Conservation (phyloP, 2,888 invertebrate species). For the Agrochola macilenta region DNA sequence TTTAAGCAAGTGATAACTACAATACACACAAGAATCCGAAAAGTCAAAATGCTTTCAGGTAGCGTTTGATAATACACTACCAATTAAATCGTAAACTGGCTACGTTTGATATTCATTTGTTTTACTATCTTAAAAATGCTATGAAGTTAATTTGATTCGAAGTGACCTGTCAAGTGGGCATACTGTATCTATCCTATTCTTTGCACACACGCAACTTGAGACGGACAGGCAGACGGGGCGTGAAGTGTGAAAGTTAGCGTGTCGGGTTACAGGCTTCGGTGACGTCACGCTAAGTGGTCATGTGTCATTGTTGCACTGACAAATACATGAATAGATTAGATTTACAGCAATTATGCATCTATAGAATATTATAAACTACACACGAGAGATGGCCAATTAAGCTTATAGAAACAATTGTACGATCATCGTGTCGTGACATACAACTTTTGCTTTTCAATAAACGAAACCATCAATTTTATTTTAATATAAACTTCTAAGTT, state of each 20-base stretch:
- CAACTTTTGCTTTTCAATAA: slow-evolving; percentile 25
- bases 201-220: slow-evolving; percentile 38
- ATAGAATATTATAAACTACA: slow-evolving; percentile 1
- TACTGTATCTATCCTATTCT: slow-evolving; percentile 7
- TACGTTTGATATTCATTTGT: not conserved
- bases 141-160: not conserved
- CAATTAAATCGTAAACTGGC: not conserved
- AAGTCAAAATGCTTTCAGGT: not conserved
- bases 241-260: slow-evolving; percentile 66
- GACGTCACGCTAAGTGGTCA: slow-evolving; percentile 45
- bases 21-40: too few species aligned
- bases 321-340: slow-evolving; percentile 2
- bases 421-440: slow-evolving; percentile 17
- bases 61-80: not conserved
- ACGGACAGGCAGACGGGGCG: slow-evolving; percentile 55
- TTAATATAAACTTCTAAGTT: too few species aligned
- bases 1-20: too few species aligned
- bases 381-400: not conserved
- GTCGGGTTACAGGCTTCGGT: slow-evolving; percentile 50
- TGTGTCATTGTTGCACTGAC: slow-evolving; percentile 31
- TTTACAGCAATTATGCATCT: slow-evolving; percentile 31
- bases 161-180: not conserved
- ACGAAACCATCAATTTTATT: too few species aligned
- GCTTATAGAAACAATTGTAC: not conserved
- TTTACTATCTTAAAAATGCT: not conserved